Percentiles rank a stretch among this genome's conserved stretches.
These are phyloP conservation scores for Rhynchotus rufescens DNA, from an alignment of 2,797 vertebrate species.

Conservation along the genomic window DNA sequence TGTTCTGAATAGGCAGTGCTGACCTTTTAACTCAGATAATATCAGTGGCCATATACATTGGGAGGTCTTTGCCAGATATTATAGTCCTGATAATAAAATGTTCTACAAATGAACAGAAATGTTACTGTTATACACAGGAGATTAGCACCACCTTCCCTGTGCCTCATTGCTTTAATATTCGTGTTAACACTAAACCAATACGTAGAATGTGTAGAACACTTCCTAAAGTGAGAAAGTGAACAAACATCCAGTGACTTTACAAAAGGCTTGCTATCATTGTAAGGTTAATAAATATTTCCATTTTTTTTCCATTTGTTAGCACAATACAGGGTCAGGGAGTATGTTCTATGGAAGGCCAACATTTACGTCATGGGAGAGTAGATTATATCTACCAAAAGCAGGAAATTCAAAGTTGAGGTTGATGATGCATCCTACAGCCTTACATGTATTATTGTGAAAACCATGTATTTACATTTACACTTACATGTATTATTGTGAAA, in stretches of 20 bases:
- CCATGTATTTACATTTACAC: too few species aligned
- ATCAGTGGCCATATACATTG: accelerated
- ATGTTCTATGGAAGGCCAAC: background rate
- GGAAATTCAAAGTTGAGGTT: background rate
- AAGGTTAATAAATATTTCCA: background rate
- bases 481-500: background rate
- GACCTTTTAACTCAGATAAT: constrained; percentile 13
- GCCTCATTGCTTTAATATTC: constrained; percentile 31
- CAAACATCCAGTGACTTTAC: background rate
- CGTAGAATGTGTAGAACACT: constrained; percentile 25
- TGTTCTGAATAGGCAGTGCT: background rate
- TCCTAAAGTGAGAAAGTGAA: constrained; percentile 10
- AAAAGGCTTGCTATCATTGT: background rate
- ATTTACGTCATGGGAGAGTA: background rate
- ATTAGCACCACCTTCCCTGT: constrained; percentile 36
- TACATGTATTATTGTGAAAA: background rate
- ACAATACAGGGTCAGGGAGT: background rate
- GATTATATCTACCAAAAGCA: background rate
- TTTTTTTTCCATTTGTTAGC: background rate
- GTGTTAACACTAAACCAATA: constrained; percentile 34
- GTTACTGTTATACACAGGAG: constrained; percentile 20
- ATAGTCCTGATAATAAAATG: background rate
- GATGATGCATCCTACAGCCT: background rate
- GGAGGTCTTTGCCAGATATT: constrained; percentile 10
- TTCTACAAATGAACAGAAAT: constrained; percentile 38